phyloP scores from a whole-genome alignment of 2,113 vertebrate species.

The Glaucidium brasilianum region DNA sequence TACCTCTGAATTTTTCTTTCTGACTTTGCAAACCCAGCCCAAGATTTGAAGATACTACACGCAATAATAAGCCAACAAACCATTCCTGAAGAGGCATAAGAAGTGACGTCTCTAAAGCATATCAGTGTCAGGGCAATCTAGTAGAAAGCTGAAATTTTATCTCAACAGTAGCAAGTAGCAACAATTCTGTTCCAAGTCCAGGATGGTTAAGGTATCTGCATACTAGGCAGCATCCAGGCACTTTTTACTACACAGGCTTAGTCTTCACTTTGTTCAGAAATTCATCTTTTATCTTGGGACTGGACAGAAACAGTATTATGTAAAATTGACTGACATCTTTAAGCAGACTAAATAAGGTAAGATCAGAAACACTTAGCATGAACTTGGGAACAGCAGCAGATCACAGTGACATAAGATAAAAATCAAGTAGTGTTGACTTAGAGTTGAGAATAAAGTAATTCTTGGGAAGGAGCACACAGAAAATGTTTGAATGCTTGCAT shows the following conservation, averaged over 20 bases:
- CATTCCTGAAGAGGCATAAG: neutral
- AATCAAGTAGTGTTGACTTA: neutral
- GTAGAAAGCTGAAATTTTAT: neutral
- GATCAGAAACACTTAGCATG: neutral
- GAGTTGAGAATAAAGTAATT: neutral
- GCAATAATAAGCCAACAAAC: neutral
- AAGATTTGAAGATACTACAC: neutral
- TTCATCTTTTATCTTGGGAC: neutral
- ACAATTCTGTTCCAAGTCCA: neutral
- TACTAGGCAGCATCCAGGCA: neutral
- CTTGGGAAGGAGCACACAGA: neutral
- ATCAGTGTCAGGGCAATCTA: neutral
- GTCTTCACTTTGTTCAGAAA: neutral
- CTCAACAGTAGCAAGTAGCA: neutral
- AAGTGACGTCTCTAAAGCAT: neutral
- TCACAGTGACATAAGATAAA: neutral
- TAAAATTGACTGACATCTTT: neutral
- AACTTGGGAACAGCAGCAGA: neutral
- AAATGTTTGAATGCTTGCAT: neutral
- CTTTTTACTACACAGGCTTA: neutral
- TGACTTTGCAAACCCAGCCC: neutral
- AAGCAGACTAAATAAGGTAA: neutral
- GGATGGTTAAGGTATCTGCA: neutral
- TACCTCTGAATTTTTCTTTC: neutral
- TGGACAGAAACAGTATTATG: neutral